These are phyloP conservation scores for Palythoa grandiflora DNA, from an alignment of 92 coral and sea anemone species.

Conservation along the genomic window DNA sequence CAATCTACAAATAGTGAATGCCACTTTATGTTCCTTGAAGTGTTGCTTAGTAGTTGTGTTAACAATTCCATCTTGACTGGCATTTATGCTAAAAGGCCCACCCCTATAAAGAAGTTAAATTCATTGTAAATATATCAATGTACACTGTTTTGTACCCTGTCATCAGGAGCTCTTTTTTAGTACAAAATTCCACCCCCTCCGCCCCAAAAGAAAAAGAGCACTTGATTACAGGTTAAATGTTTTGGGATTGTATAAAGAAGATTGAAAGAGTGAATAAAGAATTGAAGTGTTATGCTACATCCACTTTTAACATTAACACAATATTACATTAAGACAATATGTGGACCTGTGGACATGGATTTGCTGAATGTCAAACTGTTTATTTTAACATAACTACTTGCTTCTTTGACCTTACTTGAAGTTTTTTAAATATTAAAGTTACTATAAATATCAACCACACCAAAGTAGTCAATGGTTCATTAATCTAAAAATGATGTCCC, in stretches of 20 bases:
- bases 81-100: constrained; percentile 42
- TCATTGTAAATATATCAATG: constrained; percentile 9
- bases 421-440: constrained; percentile 6
- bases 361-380: constrained; percentile 41
- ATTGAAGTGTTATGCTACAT: constrained; percentile 3
- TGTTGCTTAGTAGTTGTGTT: constrained; percentile 49
- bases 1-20: constrained; percentile 14
- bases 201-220: constrained; percentile 12
- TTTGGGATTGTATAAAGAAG: constrained; percentile 3
- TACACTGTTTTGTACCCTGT: constrained; percentile 14
- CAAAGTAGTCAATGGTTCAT: constrained; percentile 23
- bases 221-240: neutral
- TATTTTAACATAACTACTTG: constrained; percentile 45
- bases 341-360: constrained; percentile 40
- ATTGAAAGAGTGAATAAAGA: neutral
- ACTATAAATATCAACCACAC: constrained; percentile 13
- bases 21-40: constrained; percentile 31
- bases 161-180: constrained; percentile 14
- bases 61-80: constrained; percentile 40
- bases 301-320: constrained; percentile 3
- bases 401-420: constrained; percentile 14
- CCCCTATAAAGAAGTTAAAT: constrained; percentile 5
- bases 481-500: constrained; percentile 44
- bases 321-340: neutral
- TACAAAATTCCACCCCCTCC: neutral